Evolutionary conservation across 2,888 invertebrate species (phyloP).

Genomic region (Hylaea fasciaria): DNA sequence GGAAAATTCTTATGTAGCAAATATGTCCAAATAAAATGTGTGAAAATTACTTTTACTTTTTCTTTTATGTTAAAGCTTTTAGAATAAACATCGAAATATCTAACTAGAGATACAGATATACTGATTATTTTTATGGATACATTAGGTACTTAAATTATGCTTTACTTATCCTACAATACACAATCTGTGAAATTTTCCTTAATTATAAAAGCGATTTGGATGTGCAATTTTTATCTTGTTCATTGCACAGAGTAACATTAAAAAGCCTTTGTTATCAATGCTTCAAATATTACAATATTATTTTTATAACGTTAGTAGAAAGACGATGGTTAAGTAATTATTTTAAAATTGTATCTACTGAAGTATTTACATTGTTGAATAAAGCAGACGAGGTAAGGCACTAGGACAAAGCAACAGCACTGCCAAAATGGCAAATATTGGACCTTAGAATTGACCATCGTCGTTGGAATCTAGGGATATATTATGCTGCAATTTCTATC

Average conservation of each 20-base stretch:
- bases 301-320: not conserved
- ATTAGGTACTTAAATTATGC: not conserved
- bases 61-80: constrained; percentile 60
- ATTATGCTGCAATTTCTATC: not conserved
- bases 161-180: constrained; percentile 18
- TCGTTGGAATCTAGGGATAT: constrained; percentile 7
- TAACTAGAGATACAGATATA: constrained; percentile 1
- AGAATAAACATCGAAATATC: constrained; percentile 13
- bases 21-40: constrained; percentile 74
- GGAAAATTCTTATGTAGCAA: constrained; percentile 72
- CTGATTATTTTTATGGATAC: too few species aligned
- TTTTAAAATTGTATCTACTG: not conserved
- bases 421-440: constrained; percentile 21
- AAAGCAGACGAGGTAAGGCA: constrained; percentile 51
- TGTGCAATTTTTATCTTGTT: constrained; percentile 19
- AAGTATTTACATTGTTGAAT: not conserved
- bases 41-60: constrained; percentile 66
- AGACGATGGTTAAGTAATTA: constrained; percentile 1
- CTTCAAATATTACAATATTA: too few species aligned
- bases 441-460: constrained; percentile 34
- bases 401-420: constrained; percentile 38
- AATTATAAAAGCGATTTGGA: constrained; percentile 35
- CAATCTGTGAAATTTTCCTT: constrained; percentile 27
- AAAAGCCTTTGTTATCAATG: constrained; percentile 1
- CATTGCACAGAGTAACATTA: not conserved